Evolutionary conservation across 2,888 invertebrate species (phyloP), one percentile per base, ranked within the genome.

Genomic region (Pecten maximus): DNA sequence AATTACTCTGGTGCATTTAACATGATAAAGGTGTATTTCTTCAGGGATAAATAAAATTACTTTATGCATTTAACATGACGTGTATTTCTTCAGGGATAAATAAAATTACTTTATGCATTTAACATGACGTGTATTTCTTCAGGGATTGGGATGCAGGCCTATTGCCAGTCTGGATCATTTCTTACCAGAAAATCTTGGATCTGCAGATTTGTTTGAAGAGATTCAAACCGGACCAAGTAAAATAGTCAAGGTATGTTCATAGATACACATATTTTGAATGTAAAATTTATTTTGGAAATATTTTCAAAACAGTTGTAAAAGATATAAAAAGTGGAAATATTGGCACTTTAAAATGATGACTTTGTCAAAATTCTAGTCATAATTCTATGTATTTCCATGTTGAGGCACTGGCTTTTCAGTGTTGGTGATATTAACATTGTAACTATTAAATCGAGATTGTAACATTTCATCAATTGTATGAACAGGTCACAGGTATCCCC

Each of bases 111-210:
- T n/a, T n/a, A n/a, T 87, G 10, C 10, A 48, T 44, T 48, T 48
- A 39, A 48, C 19, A 40, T 35, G 44, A 40, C 15, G 40, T 16
- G n/a, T 50, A 40, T 60, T 28, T 87, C 94, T 96, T 8, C 95
- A 97, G 97, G 98, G 98, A 10, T 97, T 99, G 40, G 98, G 98
- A 40, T 99, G 99, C 96, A 98, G 99, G 89, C 99, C 99, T 0
- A 99, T 99, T 94, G 99, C 99, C 8, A 99, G 99, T n/a, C 97
- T 99, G 92, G 99, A 99, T 97, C 99, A 99, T 97, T 99, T 99
- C 97, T 97, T 98, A 0, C 97, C 99, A 28, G 99, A 99, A 96
- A 98, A 98, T 97, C 97, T 99, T 44, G 98, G 98, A 15, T 98
- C 97, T 93, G 99, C 99, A 10, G 99, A 99, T 94, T 97, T 99